Conservation (phyloP, 2,113 vertebrate species). For the Gallinago media region DNA sequence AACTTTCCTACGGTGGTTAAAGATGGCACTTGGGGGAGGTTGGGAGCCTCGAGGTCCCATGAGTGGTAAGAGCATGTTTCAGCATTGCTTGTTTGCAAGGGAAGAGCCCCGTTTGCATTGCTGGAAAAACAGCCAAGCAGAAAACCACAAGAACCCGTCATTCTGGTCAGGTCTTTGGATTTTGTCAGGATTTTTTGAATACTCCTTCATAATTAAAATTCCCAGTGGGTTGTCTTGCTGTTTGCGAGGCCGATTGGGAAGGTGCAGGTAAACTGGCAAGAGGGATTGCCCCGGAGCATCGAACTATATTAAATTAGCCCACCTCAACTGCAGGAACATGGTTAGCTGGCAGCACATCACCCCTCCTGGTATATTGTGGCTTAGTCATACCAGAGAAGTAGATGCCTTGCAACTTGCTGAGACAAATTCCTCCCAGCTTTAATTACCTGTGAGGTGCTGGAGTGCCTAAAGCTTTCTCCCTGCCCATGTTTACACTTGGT, state of each 20-base stretch:
- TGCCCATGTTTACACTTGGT: neutral
- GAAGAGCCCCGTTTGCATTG: neutral
- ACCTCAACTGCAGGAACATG: neutral
- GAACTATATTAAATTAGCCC: neutral
- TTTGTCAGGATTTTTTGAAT: conserved; percentile 26
- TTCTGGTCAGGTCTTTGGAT: neutral
- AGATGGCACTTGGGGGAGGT: neutral
- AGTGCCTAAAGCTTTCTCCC: neutral
- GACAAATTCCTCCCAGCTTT: conserved; percentile 44
- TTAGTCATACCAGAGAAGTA: conserved; percentile 2
- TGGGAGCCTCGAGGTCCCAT: neutral
- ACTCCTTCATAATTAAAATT: neutral
- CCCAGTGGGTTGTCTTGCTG: neutral
- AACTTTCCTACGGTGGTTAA: neutral
- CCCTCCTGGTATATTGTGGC: conserved; percentile 2
- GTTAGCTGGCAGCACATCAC: conserved; percentile 37
- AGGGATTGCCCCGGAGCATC: neutral
- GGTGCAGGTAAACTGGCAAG: neutral
- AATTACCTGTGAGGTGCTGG: conserved; percentile 7
- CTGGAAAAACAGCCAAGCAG: neutral
- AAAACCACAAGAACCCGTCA: neutral
- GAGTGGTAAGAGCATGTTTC: neutral
- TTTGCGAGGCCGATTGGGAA: neutral
- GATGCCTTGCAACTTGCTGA: conserved; percentile 46
- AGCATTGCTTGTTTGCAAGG: neutral